Evolutionary conservation across 2,797 vertebrate genomes (phyloP), one percentile per base, ranked within the genome.

Genomic region (Channallabes apus): DNA sequence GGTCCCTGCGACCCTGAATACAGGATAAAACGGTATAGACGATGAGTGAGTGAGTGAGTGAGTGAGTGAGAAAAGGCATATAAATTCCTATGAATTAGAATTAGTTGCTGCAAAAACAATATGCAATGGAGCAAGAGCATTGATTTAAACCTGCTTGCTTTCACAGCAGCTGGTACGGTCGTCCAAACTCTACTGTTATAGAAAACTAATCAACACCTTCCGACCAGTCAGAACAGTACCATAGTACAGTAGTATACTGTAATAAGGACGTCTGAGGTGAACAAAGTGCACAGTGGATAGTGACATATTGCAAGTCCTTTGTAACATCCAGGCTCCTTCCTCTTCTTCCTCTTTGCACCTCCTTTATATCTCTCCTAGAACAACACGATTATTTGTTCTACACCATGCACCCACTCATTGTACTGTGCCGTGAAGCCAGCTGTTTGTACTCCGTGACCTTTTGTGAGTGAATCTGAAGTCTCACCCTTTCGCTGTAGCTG

Each of bases 371-470:
- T 15, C 17, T 14, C 68, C 89, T 89, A 87, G 88, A 91, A 92
- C 91, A 91, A 90, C 89, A 89, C 72, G 85, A 80, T 88, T 86
- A 90, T 87, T 92, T 88, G 91, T 90, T 90, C 83, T 77, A 91
- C 82, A 72, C 78, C 59, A 62, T 62, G 2, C 22, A 38, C 35
- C 76, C 64, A 62, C 83, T 73, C 78, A 65, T 83, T 87, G 87
- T 89, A 80, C 72, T 73, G 82, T 83, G 35, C 58, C 24, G 32
- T 38, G 29, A 38, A 32, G 35, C 58, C 76, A 79, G 76, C 1
- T 92, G 92, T 93, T 93, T 93, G 90, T 91, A 69, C 85, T 88
- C 88, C 89, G 86, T 89, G 86, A 67, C 78, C 54, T 88, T 72
- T 86, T 86, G 62, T 86, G 76, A 90, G 91, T 92, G 90, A 78